Base-by-base conservation (phyloP, 2,888 invertebrate species). In the Tetragonula carbonaria region DNA sequence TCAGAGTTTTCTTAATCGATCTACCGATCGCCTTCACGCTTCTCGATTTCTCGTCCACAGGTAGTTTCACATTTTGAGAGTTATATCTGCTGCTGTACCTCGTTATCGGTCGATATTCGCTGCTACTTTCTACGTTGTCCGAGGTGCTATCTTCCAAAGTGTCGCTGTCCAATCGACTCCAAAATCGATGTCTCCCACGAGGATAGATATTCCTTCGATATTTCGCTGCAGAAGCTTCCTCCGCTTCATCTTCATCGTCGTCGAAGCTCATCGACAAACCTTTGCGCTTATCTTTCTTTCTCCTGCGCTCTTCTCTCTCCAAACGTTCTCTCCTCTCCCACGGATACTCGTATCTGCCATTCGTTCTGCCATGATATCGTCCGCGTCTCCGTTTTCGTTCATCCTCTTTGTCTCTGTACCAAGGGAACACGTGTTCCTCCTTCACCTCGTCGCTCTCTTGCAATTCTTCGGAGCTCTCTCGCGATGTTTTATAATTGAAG, bases 261-360 rank as follows among this genome's bases (percentile, higher is more conserved):
- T 84, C 73, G 68, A 62, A 88, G 57, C 28, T 86, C 74, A 45
- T 80, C 33, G 74, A 81, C 6, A 82, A 83, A 57, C 77, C 82
- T 62, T 73, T 86, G 33, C 84, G 74, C 21, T 77, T 74, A 38
- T 70, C 72, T 18, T 85, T 79, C 67, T 78, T 78, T 33, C 55
- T 84, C 14, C 68, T 82, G 50, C 51, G 85, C 33, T 82, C 74
- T 38, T 92, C 90, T n/a, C 73, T 86, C 0, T 88, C 89, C 67
- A 93, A 79, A 75, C 92, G 91, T 53, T 91, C 93, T 78, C 93
- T 89, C 51, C 82, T 93, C 33, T 94, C 94, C 94, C 94, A 94
- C 2, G 94, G 94, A 90, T 90, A 94, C 78, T 94, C 94, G 74
- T 92, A 92, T 23, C 87, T 89, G 13, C 80, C 87, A 5, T 90